Evolutionary conservation across 2,888 invertebrate species (phyloP).

Genomic region (Nomada flava): DNA sequence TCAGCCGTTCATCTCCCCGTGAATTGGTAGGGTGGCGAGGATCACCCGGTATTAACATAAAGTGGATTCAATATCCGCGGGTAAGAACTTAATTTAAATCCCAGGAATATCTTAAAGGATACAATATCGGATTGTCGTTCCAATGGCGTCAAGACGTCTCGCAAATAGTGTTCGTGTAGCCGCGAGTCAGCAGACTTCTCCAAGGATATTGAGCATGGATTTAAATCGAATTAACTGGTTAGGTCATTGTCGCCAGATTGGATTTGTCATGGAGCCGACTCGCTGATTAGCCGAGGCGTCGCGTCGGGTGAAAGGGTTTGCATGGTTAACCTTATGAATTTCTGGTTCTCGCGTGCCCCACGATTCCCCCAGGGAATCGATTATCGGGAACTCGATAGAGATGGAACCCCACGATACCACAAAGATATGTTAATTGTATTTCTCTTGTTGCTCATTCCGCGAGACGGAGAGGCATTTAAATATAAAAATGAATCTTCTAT

Average conservation of each 20-base stretch:
- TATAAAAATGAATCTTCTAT: no score
- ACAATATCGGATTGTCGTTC: conserved; percentile 73
- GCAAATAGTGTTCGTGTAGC: conserved; percentile 7
- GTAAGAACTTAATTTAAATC: conserved; percentile 79
- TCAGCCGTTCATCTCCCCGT: conserved; percentile 58
- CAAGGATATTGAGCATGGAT: conserved; percentile 65
- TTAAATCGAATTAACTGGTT: conserved; percentile 75
- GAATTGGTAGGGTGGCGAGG: conserved; percentile 45
- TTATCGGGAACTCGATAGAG: conserved; percentile 21
- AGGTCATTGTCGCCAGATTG: conserved; percentile 68
- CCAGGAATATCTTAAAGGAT: conserved; percentile 77
- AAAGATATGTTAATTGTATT: neutral
- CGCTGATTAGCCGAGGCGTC: conserved; percentile 61
- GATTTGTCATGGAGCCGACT: conserved; percentile 64
- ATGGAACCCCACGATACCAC: neutral
- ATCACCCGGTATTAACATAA: conserved; percentile 78
- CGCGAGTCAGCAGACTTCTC: conserved; percentile 45
- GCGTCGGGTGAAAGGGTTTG: neutral
- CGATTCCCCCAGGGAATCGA: conserved; percentile 29
- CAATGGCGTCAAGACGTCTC: conserved; percentile 38
- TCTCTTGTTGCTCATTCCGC: neutral
- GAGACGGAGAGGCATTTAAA: no score
- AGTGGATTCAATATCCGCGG: conserved; percentile 79
- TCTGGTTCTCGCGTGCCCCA: conserved; percentile 18
- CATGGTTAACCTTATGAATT: conserved; percentile 45